Conservation (phyloP, 2,888 invertebrate genomes). For the Hypena proboscidalis region DNA sequence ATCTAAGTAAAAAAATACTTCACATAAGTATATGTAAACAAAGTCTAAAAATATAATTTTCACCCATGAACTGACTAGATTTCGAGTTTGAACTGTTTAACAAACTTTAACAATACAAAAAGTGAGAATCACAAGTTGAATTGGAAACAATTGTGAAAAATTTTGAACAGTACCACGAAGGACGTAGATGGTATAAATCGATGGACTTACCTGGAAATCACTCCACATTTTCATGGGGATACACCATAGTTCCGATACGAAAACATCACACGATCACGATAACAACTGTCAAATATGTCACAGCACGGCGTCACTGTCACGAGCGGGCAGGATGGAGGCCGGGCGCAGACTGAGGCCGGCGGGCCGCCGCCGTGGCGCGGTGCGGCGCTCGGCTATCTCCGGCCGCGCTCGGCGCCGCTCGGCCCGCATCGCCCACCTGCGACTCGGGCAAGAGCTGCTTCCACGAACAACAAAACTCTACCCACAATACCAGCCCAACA, state of each 20-base stretch:
- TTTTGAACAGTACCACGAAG: constrained; percentile 11
- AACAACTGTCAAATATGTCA: constrained; percentile 83
- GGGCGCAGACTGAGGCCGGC: constrained; percentile 75
- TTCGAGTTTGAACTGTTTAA: constrained; percentile 36
- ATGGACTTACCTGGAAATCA: constrained; percentile 80
- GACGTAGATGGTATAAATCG: constrained; percentile 13
- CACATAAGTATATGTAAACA: constrained; percentile 17
- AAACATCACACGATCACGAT: constrained; percentile 84
- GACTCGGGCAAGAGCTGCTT: constrained; percentile 56
- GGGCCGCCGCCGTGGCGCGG: constrained; percentile 35
- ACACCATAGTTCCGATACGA: constrained; percentile 84
- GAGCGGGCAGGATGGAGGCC: constrained; percentile 69
- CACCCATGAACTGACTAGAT: constrained; percentile 28
- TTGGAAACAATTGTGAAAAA: constrained; percentile 41
- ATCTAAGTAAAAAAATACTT: constrained; percentile 23
- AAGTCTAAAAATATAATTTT: constrained; percentile 7
- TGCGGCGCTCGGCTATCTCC: constrained; percentile 21
- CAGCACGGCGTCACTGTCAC: constrained; percentile 75
- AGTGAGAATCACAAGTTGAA: constrained; percentile 48
- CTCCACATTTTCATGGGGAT: constrained; percentile 85
- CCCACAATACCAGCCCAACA: constrained; percentile 61
- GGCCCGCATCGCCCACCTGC: constrained; percentile 77
- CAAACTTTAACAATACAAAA: constrained; percentile 40
- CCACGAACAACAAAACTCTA: constrained; percentile 78
- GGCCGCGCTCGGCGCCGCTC: constrained; percentile 44